phyloP scores from a whole-genome alignment of 2,797 vertebrate genomes.

The Chaenodraco wilsoni region DNA sequence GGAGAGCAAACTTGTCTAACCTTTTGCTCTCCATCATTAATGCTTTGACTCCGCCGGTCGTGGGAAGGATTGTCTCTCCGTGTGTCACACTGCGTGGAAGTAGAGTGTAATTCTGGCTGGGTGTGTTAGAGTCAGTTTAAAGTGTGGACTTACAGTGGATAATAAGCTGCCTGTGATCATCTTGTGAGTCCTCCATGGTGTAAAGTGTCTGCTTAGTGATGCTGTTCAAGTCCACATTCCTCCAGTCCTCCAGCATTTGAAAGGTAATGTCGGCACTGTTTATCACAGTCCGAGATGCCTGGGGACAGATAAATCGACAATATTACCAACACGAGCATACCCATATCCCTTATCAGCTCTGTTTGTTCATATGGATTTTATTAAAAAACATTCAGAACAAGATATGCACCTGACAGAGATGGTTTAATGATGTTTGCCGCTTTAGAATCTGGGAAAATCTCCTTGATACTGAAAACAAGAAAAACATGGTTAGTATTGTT shows the following conservation, averaged over 20 bases:
- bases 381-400: constrained; percentile 55
- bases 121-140: constrained; percentile 25
- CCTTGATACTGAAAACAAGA: constrained; percentile 90
- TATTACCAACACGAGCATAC: constrained; percentile 54
- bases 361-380: constrained; percentile 69
- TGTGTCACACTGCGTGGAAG: constrained; percentile 38
- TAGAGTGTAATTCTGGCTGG: constrained; percentile 23
- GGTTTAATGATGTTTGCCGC: constrained; percentile 97
- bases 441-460: constrained; percentile 99
- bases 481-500: background rate
- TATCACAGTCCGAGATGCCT: constrained; percentile 99
- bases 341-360: constrained; percentile 61
- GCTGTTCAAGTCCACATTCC: constrained; percentile 98
- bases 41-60: constrained; percentile 74
- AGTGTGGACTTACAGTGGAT: constrained; percentile 89
- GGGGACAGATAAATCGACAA: constrained; percentile 58
- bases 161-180: constrained; percentile 97
- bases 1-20: constrained; percentile 82
- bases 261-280: constrained; percentile 99
- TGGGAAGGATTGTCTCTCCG: constrained; percentile 78
- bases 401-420: constrained; percentile 94
- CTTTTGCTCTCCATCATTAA: constrained; percentile 79
- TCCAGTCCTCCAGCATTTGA: constrained; percentile 99
- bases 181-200: constrained; percentile 97
- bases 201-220: constrained; percentile 99